Evolutionary conservation across 2,113 vertebrate species (phyloP), one percentile per base, ranked within the genome.

Genomic region (Vidua macroura): DNA sequence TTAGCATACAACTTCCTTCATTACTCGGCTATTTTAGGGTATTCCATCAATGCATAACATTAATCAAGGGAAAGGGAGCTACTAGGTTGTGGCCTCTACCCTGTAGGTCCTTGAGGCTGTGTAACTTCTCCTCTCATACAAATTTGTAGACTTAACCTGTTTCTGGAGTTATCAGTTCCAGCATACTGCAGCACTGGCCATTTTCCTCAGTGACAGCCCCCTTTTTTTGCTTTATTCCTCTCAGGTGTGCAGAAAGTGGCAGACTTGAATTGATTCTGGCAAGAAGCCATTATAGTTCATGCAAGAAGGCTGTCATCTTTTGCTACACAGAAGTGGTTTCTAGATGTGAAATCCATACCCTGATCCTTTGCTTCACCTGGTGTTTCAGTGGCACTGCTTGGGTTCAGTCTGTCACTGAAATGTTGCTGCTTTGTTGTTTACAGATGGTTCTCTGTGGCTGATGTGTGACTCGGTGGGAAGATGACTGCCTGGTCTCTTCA

Each of bases 111-210:
- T 37, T 53, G 46, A 62, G 44, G 41, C 76, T 62, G 21, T 49
- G 51, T 43, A 25, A 25, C 59, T 49, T 88, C 55, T 69, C 24
- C 62, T 86, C 33, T 24, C 28, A 1, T 37, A 27, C 6, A 5
- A 6, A 30, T 43, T 11, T 1, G 6, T 37, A 11, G n/a, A 46
- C 5, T 44, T 64, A 3, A 18, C 15, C 43, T 44, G 18, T 33
- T 52, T 16, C 5, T n/a, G 76, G 63, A 88, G 76, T 53, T 22
- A 1, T 9, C 51, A 37, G 21, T 46, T 76, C 49, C 82, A 80
- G 44, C 48, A 25, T 6, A 15, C 33, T 37, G 35, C 64, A 81
- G 80, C 1, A 3, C 3, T 66, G 2, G 2, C 37, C 7, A 0
- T 49, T 66, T 68, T 80, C 51, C 35, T 76, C 76, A 43, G 1